A percentile compares a stretch with the other conserved stretches of the same genome.
phyloP scores from a whole-genome alignment of 1,140 invertebrate genomes.

The Druon quercuslanigerum region DNA sequence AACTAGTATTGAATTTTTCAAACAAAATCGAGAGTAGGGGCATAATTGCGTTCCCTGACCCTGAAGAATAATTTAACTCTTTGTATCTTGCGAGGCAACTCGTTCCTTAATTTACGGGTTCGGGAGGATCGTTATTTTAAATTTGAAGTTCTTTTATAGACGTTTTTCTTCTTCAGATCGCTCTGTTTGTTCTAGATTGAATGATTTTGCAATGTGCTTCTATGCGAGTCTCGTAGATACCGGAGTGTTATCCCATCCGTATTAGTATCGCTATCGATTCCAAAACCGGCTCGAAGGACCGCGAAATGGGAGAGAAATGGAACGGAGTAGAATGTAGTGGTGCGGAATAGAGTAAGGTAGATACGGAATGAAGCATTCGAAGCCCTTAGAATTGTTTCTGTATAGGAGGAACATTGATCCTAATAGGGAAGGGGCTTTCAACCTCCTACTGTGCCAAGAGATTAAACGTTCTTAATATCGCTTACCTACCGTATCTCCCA shows the following conservation, averaged over 20 bases:
- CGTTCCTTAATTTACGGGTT: too few relatives aligned
- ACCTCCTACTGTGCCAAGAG: background rate
- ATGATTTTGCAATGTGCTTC: background rate
- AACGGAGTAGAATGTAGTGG: background rate
- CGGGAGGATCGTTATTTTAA: too few relatives aligned
- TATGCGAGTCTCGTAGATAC: background rate
- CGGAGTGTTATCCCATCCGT: background rate
- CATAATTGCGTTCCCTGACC: too few relatives aligned
- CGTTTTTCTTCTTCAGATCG: too few relatives aligned
- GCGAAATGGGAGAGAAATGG: conserved; percentile 2
- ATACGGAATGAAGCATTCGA: background rate
- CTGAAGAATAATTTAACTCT: too few relatives aligned
- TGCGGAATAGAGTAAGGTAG: conserved; percentile 21
- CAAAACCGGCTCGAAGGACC: background rate
- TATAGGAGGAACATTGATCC: conserved; percentile 13
- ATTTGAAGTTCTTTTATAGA: too few relatives aligned
- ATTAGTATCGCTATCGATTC: background rate
- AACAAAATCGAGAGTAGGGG: too few relatives aligned
- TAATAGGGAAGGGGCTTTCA: background rate
- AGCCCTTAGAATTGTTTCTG: conserved; percentile 5
- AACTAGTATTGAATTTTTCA: too few relatives aligned
- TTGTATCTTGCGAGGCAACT: too few relatives aligned
- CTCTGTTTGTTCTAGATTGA: too few relatives aligned
- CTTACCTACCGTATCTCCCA: background rate
- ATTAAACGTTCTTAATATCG: conserved; percentile 28